phyloP scores from a whole-genome alignment of 2,113 vertebrate genomes.

The Synchiropus splendidus region DNA sequence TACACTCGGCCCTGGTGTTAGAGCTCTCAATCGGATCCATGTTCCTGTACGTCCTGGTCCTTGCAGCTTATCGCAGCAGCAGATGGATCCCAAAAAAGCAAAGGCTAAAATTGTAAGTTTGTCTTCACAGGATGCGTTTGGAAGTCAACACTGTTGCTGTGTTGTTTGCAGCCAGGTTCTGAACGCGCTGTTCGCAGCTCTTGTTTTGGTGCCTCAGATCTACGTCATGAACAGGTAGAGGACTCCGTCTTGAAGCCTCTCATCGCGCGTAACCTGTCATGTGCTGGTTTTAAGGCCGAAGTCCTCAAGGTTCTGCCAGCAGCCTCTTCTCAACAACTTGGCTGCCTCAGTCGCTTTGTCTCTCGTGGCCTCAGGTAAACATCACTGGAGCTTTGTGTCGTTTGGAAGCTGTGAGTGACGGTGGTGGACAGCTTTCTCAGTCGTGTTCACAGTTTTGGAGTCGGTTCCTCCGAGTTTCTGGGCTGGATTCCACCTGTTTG shows the following conservation, averaged over 20 bases:
- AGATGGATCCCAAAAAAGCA: constrained; percentile 56
- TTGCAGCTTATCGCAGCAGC: constrained; percentile 58
- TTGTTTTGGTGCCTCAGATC: constrained; percentile 60
- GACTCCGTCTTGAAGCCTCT: not conserved
- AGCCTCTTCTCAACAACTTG: constrained; percentile 65
- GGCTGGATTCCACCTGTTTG: constrained; percentile 58
- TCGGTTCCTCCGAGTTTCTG: constrained; percentile 55
- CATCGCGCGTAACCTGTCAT: too few species aligned
- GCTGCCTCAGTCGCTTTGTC: constrained; percentile 55
- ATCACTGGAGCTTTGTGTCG: too few species aligned
- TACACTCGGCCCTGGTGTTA: not conserved
- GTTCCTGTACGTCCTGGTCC: constrained; percentile 62
- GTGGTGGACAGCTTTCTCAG: constrained; percentile 57
- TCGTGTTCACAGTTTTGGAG: constrained; percentile 62
- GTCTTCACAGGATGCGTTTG: constrained; percentile 1
- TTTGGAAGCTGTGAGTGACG: too few species aligned
- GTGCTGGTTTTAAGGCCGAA: constrained; percentile 39
- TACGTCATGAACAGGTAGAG: constrained; percentile 63
- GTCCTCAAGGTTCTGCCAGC: constrained; percentile 62
- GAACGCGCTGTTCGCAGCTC: constrained; percentile 49
- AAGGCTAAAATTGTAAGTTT: constrained; percentile 62
- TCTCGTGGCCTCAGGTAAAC: constrained; percentile 59
- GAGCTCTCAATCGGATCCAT: constrained; percentile 18
- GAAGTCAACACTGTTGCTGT: constrained; percentile 1
- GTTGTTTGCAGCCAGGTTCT: constrained; percentile 57